Percentiles rank a stretch among this genome's conserved stretches.
phyloP scores from a whole-genome alignment of 2,797 vertebrate genomes.

The Typhlichthys subterraneus region DNA sequence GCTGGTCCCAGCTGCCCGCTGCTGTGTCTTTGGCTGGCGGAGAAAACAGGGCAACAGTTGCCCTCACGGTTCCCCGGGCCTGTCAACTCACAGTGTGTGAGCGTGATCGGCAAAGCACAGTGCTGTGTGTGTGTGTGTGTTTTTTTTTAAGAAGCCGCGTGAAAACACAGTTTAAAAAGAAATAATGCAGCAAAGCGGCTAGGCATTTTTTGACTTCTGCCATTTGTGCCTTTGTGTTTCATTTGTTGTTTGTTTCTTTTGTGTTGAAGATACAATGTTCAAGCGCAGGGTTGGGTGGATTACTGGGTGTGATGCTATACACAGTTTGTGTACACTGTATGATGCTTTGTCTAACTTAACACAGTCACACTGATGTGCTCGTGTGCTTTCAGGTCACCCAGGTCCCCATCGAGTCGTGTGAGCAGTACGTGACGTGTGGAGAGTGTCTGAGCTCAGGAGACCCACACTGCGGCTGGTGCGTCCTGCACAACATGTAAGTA shows the following conservation, averaged over 20 bases:
- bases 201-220: background rate
- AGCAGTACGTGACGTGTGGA: slow-evolving; percentile 93
- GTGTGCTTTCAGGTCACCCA: slow-evolving; percentile 83
- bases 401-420: slow-evolving; percentile 93
- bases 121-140: background rate
- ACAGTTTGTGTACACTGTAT: background rate
- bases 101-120: slow-evolving; percentile 6
- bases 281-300: background rate
- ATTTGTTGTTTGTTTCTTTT: too few species aligned
- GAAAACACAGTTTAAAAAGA: background rate
- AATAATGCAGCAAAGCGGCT: too few species aligned
- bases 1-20: slow-evolving; percentile 66
- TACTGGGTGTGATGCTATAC: background rate
- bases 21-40: slow-evolving; percentile 38
- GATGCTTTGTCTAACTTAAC: background rate
- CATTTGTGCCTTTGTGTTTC: too few species aligned
- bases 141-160: background rate
- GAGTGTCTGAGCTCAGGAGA: slow-evolving; percentile 98
- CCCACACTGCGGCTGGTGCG: slow-evolving; percentile 97
- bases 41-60: slow-evolving; percentile 61
- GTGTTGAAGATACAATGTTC: background rate
- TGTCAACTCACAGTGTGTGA: slow-evolving; percentile 32
- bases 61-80: slow-evolving; percentile 3
- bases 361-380: slow-evolving; percentile 1
- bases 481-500: slow-evolving; percentile 97